Base-by-base conservation (phyloP, 2,888 invertebrate genomes). In the Harmothoe impar region DNA sequence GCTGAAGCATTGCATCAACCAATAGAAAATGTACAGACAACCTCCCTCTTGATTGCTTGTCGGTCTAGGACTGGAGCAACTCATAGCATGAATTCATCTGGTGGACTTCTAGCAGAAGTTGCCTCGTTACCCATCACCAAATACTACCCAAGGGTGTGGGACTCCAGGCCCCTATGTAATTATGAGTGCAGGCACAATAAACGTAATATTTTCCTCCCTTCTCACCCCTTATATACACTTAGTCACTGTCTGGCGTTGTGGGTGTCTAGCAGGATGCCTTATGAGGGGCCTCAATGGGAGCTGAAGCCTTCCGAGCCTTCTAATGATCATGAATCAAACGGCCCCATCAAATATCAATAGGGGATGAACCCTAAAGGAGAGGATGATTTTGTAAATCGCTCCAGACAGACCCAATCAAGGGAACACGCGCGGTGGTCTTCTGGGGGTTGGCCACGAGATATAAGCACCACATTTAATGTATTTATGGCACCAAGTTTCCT, bases 321-420 rank as follows among this genome's bases (percentile, higher is more conserved):
- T n/a, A n/a, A 62, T 62, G 62, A 62, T n/a, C 62, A 62, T 62
- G 62, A 62, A 62, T 62, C 62, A 62, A 20, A 20, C 20, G 20
- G 23, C 62, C 1, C 62, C 62, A 62, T 62, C n/a, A 62, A 62
- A 62, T 62, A 62, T 62, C 62, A n/a, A 62, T 62, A 20, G 62
- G 17, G 62, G 23, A 15, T n/a, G 62, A 62, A 7, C 62, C 62
- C 62, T 62, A n/a, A 62, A 62, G 23, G 20, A 62, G 62, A 62
- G 20, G 20, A 62, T 62, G 62, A 62, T 62, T 62, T 62, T 62
- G 62, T 62, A 62, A 62, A 62, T 62, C 62, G 62, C n/a, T n/a
- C 20, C 62, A 62, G 62, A 62, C 62, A 62, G 62, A 62, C 12
- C 62, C n/a, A 62, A 62, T 62, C 62, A 62, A n/a, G 62, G 62